A percentile compares a stretch with the other conserved stretches of the same genome.
These are phyloP conservation scores for Platycheirus albimanus DNA, from an alignment of 2,888 invertebrate species.

Conservation along the genomic window DNA sequence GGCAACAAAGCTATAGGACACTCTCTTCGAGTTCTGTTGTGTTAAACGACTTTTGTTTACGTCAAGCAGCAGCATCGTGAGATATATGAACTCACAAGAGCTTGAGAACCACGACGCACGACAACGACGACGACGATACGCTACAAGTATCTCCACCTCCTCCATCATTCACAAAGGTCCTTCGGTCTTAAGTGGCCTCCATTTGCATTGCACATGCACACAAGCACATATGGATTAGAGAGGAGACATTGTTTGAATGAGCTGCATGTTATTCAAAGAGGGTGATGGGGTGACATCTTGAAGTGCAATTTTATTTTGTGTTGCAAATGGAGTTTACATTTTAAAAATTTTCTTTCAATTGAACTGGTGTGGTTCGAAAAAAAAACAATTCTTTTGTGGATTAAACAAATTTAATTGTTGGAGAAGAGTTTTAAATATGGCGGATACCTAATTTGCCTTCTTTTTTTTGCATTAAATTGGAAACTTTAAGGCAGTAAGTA, in stretches of 20 bases:
- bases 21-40: slow-evolving; percentile 50
- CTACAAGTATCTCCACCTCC: slow-evolving; percentile 43
- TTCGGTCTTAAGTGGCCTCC: slow-evolving; percentile 69
- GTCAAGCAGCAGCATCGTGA: slow-evolving; percentile 33
- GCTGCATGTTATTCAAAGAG: slow-evolving; percentile 41
- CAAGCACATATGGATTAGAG: slow-evolving; percentile 38
- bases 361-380: slow-evolving; percentile 1
- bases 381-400: not conserved
- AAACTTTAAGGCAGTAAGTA: not conserved
- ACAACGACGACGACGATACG: slow-evolving; percentile 14
- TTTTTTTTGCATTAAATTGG: slow-evolving; percentile 3
- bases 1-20: slow-evolving; percentile 17
- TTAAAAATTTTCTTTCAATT: slow-evolving; percentile 14
- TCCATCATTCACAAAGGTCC: slow-evolving; percentile 58
- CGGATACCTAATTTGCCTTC: not conserved
- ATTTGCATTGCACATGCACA: slow-evolving; percentile 59
- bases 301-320: slow-evolving; percentile 66
- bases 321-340: slow-evolving; percentile 23
- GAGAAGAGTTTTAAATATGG: slow-evolving; percentile 29
- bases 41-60: slow-evolving; percentile 67
- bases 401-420: slow-evolving; percentile 17
- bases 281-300: slow-evolving; percentile 65
- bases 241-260: slow-evolving; percentile 34
- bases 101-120: too few species aligned
- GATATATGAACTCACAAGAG: not conserved